Evolutionary conservation across 2,888 invertebrate species (phyloP).

Genomic region (Allolobophora icterica): DNA sequence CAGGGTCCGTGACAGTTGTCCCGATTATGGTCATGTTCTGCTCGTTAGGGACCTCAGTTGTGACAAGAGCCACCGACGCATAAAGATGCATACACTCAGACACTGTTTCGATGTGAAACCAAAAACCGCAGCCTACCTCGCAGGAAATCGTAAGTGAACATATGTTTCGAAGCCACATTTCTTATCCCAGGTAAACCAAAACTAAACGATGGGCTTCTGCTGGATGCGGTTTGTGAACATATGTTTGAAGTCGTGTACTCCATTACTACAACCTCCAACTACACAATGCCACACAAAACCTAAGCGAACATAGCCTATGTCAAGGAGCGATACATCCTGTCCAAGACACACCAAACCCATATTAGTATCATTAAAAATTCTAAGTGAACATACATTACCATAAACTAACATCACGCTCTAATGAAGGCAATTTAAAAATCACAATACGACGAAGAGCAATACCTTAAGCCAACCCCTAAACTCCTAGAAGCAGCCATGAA

Average conservation of each 20-base stretch:
- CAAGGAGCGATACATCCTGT: background rate
- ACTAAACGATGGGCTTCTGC: background rate
- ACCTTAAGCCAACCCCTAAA: background rate
- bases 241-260: background rate
- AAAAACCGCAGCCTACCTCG: background rate
- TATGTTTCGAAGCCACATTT: background rate
- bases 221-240: background rate
- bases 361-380: background rate
- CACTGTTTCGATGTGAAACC: background rate
- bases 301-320: background rate
- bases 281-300: background rate
- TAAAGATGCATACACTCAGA: background rate
- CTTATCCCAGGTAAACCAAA: background rate
- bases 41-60: conserved; percentile 14
- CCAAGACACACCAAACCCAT: background rate
- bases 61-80: background rate
- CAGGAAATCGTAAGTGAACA: background rate
- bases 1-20: background rate
- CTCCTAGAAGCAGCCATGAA: background rate
- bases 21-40: conserved; percentile 6
- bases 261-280: background rate
- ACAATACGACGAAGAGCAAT: background rate
- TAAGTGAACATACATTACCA: background rate
- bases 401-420: too few relatives aligned
- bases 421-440: too few relatives aligned